Percentiles rank a stretch among this genome's conserved stretches.
Evolutionary conservation across 2,113 vertebrate genomes (phyloP).

Genomic region (Elaphurus davidianus): DNA sequence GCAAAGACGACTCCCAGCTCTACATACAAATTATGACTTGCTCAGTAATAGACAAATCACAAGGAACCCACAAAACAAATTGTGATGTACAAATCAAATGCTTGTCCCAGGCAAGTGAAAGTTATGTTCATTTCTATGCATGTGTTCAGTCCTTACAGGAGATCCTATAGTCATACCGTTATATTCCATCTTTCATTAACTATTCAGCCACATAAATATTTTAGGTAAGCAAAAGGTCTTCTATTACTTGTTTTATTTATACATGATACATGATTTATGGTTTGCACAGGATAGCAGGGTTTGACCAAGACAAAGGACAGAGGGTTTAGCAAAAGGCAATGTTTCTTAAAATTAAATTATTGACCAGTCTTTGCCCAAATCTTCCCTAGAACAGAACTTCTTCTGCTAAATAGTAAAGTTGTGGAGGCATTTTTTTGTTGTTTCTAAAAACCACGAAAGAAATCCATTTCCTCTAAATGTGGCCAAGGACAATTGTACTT

Average conservation of each 20-base stretch:
- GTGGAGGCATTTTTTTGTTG: slow-evolving; percentile 26
- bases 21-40: background rate
- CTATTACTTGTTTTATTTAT: background rate
- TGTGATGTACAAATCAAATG: background rate
- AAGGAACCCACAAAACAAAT: background rate
- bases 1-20: background rate
- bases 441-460: slow-evolving; percentile 12
- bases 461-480: slow-evolving; percentile 29
- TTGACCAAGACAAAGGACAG: background rate
- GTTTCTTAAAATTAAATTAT: slow-evolving; percentile 51
- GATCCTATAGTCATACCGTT: background rate
- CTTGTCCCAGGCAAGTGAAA: background rate
- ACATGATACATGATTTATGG: background rate
- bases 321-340: background rate
- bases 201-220: background rate
- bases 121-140: background rate
- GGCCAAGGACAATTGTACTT: background rate
- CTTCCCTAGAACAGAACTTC: slow-evolving; percentile 24
- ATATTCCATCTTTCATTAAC: background rate
- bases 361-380: background rate
- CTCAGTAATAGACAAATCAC: background rate
- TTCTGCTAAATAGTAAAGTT: background rate
- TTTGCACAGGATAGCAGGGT: background rate
- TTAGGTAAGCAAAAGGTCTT: background rate
- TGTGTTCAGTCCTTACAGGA: background rate